Evolutionary conservation across 2,113 vertebrate genomes (phyloP).

Genomic region (Xenus cinereus): DNA sequence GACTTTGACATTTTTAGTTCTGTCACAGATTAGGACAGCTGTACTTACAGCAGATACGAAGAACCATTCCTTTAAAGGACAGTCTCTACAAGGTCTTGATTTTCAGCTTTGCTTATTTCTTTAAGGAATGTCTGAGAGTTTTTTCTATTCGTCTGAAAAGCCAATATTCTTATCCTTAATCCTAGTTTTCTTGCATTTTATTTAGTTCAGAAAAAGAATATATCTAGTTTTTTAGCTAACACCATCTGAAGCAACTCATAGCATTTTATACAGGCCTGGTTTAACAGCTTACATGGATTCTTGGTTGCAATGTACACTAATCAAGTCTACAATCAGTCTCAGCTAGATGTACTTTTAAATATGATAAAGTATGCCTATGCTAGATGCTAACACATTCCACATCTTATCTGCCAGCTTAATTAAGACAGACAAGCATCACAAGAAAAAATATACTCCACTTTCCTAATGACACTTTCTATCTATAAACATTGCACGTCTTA

Average conservation of each 20-base stretch:
- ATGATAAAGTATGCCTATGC: background rate
- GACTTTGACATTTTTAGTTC: background rate
- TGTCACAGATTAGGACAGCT: background rate
- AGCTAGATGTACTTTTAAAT: background rate
- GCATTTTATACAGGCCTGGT: background rate
- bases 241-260: background rate
- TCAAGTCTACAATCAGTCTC: background rate
- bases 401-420: background rate
- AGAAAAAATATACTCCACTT: background rate
- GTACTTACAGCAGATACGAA: rapidly evolving
- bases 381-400: background rate
- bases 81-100: background rate
- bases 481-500: background rate
- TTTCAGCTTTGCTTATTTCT: background rate
- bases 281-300: background rate
- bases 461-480: background rate
- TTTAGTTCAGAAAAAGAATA: background rate
- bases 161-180: background rate
- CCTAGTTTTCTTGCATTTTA: background rate
- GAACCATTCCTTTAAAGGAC: background rate
- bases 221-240: background rate
- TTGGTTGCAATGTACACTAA: background rate
- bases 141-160: background rate
- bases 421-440: background rate
- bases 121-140: background rate